Conservation (phyloP, 2,888 invertebrate genomes). For the Chymomyza procnemis region DNA sequence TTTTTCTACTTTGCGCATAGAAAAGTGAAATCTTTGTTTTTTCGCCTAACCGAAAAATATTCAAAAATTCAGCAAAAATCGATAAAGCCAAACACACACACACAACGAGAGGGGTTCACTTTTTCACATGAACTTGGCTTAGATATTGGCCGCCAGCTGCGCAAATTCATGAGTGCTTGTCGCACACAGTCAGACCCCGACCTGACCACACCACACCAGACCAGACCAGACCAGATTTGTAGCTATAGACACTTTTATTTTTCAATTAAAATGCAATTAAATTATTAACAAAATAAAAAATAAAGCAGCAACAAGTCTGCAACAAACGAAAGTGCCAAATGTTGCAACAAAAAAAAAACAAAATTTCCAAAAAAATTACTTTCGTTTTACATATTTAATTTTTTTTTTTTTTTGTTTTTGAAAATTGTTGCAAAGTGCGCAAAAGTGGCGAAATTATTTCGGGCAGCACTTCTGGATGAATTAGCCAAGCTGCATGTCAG, state of each 20-base stretch:
- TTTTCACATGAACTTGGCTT: conserved; percentile 49
- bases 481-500: conserved; percentile 66
- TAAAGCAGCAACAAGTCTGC: background rate
- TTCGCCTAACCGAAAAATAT: conserved; percentile 13
- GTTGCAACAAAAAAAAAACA: background rate
- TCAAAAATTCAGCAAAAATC: background rate
- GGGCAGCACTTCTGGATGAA: conserved; percentile 69
- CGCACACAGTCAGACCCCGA: too few relatives aligned
- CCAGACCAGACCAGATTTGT: background rate
- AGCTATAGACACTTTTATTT: conserved; percentile 53
- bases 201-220: background rate
- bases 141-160: conserved; percentile 51
- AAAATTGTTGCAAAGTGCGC: conserved; percentile 33
- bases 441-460: conserved; percentile 58
- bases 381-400: conserved; percentile 31
- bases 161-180: conserved; percentile 11
- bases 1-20: conserved; percentile 13
- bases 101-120: conserved; percentile 6
- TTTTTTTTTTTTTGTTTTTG: background rate
- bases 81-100: conserved; percentile 14
- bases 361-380: conserved; percentile 39
- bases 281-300: conserved; percentile 43
- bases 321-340: conserved; percentile 29
- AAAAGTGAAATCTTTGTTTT: conserved; percentile 62
- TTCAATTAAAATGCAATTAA: conserved; percentile 72